These are phyloP conservation scores for Pilophorus perplexus DNA, from an alignment of 2,888 invertebrate genomes.

Conservation along the genomic window DNA sequence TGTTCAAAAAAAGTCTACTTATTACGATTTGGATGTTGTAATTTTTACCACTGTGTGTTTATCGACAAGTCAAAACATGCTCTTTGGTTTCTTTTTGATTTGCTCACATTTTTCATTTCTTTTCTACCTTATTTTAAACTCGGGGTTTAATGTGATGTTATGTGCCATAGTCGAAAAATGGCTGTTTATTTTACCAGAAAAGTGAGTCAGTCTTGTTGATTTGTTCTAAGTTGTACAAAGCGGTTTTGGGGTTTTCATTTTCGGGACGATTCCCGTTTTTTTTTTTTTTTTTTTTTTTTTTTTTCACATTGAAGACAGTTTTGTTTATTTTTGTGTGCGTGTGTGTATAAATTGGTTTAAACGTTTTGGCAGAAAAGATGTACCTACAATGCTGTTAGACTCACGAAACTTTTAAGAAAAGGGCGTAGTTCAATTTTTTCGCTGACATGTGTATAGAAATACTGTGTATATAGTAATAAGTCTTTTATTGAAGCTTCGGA, in stretches of 20 bases:
- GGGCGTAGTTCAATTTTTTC: constrained; percentile 37
- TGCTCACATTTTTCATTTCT: constrained; percentile 8
- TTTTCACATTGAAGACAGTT: too few relatives aligned
- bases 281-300: neutral
- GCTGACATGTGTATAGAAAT: constrained; percentile 43
- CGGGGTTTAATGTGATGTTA: constrained; percentile 43
- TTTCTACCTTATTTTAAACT: neutral
- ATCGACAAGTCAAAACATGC: neutral
- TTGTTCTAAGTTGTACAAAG: constrained; percentile 20
- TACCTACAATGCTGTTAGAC: constrained; percentile 23
- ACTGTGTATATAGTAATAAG: constrained; percentile 42
- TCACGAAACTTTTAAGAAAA: constrained; percentile 4
- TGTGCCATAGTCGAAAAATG: constrained; percentile 44
- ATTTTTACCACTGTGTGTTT: neutral
- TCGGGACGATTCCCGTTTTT: neutral
- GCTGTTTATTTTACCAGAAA: constrained; percentile 40
- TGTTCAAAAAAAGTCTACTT: neutral
- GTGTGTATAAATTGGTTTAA: neutral
- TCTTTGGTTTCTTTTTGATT: neutral
- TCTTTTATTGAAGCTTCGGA: constrained; percentile 45
- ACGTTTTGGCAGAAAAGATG: neutral
- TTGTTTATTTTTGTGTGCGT: neutral
- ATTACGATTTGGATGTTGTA: neutral
- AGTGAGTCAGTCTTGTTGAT: constrained; percentile 37
- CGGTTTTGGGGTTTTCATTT: constrained; percentile 6